A percentile compares a stretch with the other conserved stretches of the same genome.
Conservation (phyloP, 2,888 invertebrate genomes). For the Drosophila phalerata region DNA sequence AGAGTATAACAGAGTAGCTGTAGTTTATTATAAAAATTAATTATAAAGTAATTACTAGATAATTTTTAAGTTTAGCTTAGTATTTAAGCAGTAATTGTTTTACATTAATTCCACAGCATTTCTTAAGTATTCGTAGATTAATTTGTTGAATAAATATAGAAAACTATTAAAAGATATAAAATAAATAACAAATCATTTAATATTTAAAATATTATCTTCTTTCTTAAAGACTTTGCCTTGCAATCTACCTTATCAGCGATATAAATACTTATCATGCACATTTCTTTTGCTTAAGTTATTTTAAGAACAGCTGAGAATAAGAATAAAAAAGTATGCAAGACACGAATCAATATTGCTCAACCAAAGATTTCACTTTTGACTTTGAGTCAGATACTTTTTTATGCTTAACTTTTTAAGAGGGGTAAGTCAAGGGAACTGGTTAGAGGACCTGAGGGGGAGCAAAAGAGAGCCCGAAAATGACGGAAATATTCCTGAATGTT, state of each 20-base stretch:
- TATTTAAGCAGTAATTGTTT: not conserved
- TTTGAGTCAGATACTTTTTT: slow-evolving; percentile 39
- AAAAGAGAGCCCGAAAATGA: not conserved
- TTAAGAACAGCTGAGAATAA: not conserved
- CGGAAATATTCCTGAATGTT: slow-evolving; percentile 32
- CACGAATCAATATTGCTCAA: slow-evolving; percentile 37
- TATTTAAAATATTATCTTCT: too few species aligned
- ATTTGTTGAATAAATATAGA: not conserved
- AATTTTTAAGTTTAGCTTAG: not conserved
- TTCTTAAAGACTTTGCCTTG: too few species aligned
- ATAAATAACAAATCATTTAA: not conserved
- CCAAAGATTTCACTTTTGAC: slow-evolving; percentile 64
- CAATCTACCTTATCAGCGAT: too few species aligned
- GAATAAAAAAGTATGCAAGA: slow-evolving; percentile 24
- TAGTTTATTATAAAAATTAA: too few species aligned
- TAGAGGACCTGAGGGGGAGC: not conserved
- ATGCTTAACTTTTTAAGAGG: slow-evolving; percentile 12
- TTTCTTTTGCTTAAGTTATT: not conserved
- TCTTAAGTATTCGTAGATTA: not conserved
- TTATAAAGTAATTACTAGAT: too few species aligned
- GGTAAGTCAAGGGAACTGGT: not conserved
- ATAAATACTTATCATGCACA: slow-evolving; percentile 3
- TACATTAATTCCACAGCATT: not conserved
- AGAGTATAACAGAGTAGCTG: not conserved
- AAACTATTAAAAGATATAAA: too few species aligned